These are phyloP conservation scores for Serilophus lunatus DNA, from an alignment of 2,113 vertebrate genomes.

Conservation along the genomic window DNA sequence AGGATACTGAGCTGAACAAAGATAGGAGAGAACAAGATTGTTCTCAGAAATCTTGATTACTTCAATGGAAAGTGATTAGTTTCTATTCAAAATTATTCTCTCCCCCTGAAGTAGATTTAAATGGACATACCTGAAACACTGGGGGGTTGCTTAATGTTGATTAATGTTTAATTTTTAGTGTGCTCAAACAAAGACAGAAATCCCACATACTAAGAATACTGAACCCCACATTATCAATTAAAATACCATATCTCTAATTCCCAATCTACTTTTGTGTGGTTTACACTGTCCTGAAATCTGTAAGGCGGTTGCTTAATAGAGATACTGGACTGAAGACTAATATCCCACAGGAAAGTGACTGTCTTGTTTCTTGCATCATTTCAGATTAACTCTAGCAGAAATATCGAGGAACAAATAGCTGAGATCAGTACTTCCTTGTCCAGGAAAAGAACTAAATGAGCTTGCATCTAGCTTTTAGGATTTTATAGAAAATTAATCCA, in stretches of 20 bases:
- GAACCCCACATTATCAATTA: not conserved
- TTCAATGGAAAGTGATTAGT: not conserved
- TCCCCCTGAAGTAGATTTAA: not conserved
- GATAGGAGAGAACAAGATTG: not conserved
- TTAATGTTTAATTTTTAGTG: not conserved
- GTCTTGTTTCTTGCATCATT: not conserved
- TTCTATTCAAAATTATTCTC: not conserved
- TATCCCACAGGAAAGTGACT: not conserved
- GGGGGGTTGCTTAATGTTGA: not conserved
- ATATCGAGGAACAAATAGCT: not conserved
- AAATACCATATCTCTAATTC: not conserved
- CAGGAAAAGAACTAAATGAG: not conserved
- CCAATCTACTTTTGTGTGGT: not conserved
- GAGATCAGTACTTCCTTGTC: not conserved
- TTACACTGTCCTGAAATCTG: not conserved
- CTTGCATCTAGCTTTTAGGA: not conserved
- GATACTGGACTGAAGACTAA: not conserved
- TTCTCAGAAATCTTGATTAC: not conserved
- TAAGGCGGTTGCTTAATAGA: not conserved
- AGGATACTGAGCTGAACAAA: too few species aligned
- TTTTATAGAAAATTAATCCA: not conserved
- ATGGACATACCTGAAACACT: not conserved
- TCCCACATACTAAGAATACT: not conserved
- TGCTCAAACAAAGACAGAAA: not conserved
- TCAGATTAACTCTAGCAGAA: not conserved